Evolutionary conservation across 1,140 invertebrate genomes (phyloP), one percentile per base, ranked within the genome.

Genomic region (Ptiloglossa arizonensis): DNA sequence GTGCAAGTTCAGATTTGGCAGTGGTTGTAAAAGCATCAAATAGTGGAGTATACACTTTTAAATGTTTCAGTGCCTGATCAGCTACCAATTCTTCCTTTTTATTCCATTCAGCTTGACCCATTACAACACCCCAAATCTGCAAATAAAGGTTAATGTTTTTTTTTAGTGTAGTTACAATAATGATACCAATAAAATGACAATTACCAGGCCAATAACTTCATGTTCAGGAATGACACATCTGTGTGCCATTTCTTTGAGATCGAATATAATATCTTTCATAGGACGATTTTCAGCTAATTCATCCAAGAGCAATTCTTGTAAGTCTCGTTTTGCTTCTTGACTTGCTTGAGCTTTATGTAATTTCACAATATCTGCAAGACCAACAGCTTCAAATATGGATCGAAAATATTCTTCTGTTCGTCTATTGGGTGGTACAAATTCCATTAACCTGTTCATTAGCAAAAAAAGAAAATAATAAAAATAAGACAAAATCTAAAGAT

Each of bases 31-130:
- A 98, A 19, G 97, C 96, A 81, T 95, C 95, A 89, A 99, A 95
- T 75, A 99, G 93, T 56, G 95, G 94, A 83, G 97, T 96, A 91
- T 98, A 98, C 80, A 94, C 94, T 84, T 96, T 96, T 76, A 98
- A 93, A 93, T 98, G 97, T 91, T 98, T 97, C 24, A 98, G 94
- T 56, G 97, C 97, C 93, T 98, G 98, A 89, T 98, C 98, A 79
- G 97, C 97, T 76, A 99, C 95, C 75, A 99, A 93, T 92, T 99
- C 98, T 93, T 99, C 98, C 92, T 99, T 99, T 93, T 99, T 99
- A 92, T 98, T 99, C 98, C 98, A 99, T 93, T 99, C 98, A 54
- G 97, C 97, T 85, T 97, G 95, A 69, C 95, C 95, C 98, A 99
- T 99, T 82, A 99, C 95, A 77, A 96, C 97, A 82, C 95, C 95